Evolutionary conservation across 2,797 vertebrate genomes (phyloP).

Genomic region (Taeniopygia guttata): DNA sequence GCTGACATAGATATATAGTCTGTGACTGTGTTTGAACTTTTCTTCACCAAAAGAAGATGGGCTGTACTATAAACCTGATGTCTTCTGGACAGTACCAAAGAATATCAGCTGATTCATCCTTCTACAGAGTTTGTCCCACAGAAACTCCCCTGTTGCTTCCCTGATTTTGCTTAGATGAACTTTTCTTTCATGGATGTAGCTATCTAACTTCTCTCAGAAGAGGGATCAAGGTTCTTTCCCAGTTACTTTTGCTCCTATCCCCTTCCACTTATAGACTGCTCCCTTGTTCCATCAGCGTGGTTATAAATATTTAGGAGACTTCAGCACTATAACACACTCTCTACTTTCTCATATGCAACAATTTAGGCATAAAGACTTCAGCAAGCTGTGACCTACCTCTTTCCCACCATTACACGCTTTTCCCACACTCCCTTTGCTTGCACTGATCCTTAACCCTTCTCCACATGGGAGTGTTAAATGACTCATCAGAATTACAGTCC

Average conservation of each 20-base stretch:
- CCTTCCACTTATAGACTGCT: not conserved
- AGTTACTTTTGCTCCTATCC: not conserved
- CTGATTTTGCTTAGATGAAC: not conserved
- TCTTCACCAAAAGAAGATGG: not conserved
- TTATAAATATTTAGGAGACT: not conserved
- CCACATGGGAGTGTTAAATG: not conserved
- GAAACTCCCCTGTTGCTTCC: not conserved
- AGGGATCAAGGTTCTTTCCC: not conserved
- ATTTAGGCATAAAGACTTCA: not conserved
- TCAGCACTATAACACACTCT: not conserved
- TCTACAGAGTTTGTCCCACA: not conserved
- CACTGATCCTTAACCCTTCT: not conserved
- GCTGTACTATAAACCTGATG: not conserved
- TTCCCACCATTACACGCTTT: not conserved
- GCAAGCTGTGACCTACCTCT: not conserved
- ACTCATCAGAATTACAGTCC: not conserved
- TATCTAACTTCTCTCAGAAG: not conserved
- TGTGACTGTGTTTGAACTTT: not conserved
- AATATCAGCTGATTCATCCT: not conserved
- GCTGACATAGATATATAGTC: not conserved
- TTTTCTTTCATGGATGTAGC: not conserved
- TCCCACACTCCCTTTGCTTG: not conserved
- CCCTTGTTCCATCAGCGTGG: not conserved
- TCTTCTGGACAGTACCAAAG: not conserved
- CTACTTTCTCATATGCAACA: not conserved